Conservation (phyloP, 2,113 vertebrate species). For the Pungitius pungitius region DNA sequence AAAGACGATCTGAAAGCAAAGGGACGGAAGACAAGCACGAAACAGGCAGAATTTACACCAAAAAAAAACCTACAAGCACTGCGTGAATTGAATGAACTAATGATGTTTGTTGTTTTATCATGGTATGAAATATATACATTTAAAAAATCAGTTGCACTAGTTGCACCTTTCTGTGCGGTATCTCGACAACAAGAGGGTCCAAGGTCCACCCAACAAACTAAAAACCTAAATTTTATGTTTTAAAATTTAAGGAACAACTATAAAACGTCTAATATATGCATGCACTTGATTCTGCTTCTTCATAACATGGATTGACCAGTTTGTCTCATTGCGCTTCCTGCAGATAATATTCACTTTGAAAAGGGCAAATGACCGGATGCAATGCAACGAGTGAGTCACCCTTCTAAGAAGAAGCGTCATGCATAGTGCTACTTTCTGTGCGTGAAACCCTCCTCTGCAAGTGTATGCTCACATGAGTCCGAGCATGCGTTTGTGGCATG, state of each 20-base stretch:
- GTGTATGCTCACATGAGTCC: conserved; percentile 10
- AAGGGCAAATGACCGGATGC: neutral
- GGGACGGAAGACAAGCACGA: neutral
- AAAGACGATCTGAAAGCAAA: conserved; percentile 12
- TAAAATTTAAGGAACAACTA: neutral
- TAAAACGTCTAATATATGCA: no score
- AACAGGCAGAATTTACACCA: conserved; percentile 4
- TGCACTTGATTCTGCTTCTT: no score
- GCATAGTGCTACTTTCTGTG: neutral
- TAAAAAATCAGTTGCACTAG: neutral
- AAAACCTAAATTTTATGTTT: neutral
- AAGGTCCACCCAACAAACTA: neutral
- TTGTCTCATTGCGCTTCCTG: neutral
- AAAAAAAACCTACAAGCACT: no score
- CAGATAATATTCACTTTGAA: neutral
- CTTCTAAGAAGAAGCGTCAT: neutral
- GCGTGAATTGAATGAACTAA: neutral
- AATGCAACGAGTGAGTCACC: conserved; percentile 5
- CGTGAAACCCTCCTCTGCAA: neutral
- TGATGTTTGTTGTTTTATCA: no score
- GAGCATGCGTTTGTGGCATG: conserved; percentile 51
- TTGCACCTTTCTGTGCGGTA: neutral
- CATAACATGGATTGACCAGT: neutral
- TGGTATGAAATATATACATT: conserved; percentile 1
- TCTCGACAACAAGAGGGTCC: neutral